phyloP scores from a whole-genome alignment of 1,140 invertebrate genomes.

The Vanessa tameamea region DNA sequence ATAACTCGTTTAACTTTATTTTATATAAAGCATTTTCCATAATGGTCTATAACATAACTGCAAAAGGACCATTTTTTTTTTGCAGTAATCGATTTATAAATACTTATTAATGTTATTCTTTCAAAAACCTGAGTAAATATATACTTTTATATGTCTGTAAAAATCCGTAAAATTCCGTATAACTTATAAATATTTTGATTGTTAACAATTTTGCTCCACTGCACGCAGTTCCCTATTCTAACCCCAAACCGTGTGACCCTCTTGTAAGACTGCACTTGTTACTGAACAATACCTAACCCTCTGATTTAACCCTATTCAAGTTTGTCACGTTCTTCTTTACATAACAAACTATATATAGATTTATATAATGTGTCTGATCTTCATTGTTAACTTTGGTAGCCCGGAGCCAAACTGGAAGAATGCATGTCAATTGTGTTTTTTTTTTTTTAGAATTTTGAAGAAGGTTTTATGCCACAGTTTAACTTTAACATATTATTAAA shows the following conservation, averaged over 20 bases:
- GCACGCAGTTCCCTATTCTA: constrained; percentile 32
- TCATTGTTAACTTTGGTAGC: background rate
- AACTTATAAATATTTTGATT: background rate
- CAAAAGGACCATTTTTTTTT: too few relatives aligned
- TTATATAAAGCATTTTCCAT: too few relatives aligned
- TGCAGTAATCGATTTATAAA: too few relatives aligned
- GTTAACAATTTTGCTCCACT: constrained; percentile 23
- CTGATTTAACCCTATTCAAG: constrained; percentile 39
- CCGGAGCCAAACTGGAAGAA: background rate
- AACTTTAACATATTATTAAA: background rate
- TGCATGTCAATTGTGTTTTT: background rate
- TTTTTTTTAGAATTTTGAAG: background rate
- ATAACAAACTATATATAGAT: constrained; percentile 16
- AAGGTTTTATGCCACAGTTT: background rate
- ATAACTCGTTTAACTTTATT: too few relatives aligned
- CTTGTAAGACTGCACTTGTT: constrained; percentile 53
- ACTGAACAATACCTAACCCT: constrained; percentile 50
- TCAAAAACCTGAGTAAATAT: too few relatives aligned
- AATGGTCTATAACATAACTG: too few relatives aligned
- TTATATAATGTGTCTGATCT: background rate
- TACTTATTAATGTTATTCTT: too few relatives aligned
- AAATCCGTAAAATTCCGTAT: too few relatives aligned
- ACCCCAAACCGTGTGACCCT: constrained; percentile 50
- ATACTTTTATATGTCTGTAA: too few relatives aligned
- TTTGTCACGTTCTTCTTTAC: constrained; percentile 28